A percentile compares a stretch with the other conserved stretches of the same genome.
Evolutionary conservation across 2,888 invertebrate genomes (phyloP).

Genomic region (Gerosis bhagava): DNA sequence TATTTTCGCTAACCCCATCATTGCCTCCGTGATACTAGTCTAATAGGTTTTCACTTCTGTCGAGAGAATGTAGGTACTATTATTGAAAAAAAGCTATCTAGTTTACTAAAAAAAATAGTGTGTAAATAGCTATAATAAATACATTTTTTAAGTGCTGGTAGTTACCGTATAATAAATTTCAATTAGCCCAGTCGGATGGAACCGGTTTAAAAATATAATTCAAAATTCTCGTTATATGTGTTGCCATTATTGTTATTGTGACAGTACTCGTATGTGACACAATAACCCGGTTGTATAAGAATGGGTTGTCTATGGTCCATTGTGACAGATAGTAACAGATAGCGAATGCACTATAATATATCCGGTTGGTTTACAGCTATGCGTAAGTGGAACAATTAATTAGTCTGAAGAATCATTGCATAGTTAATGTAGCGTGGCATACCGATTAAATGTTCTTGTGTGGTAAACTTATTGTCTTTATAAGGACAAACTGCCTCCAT

Average conservation of each 20-base stretch:
- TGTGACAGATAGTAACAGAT: conserved; percentile 45
- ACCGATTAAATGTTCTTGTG: neutral
- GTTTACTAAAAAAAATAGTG: too few species aligned
- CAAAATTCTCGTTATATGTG: conserved; percentile 1
- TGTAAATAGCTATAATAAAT: too few species aligned
- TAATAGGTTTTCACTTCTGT: too few species aligned
- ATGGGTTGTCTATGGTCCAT: conserved; percentile 29
- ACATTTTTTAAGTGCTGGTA: too few species aligned
- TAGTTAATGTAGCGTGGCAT: neutral
- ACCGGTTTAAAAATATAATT: conserved; percentile 1
- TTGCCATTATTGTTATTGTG: conserved; percentile 18
- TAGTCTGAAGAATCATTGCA: conserved; percentile 14
- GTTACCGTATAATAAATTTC: too few species aligned
- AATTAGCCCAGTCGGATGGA: neutral
- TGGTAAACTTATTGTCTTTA: neutral
- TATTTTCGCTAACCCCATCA: too few species aligned
- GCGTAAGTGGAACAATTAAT: conserved; percentile 14
- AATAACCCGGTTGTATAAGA: conserved; percentile 46
- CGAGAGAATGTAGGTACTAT: too few species aligned
- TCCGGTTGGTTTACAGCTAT: conserved; percentile 46
- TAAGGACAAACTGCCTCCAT: neutral
- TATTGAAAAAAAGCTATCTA: too few species aligned
- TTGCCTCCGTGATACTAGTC: too few species aligned
- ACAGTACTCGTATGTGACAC: conserved; percentile 43
- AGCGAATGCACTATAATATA: too few species aligned